A percentile compares a stretch with the other conserved stretches of the same genome.
Evolutionary conservation across 2,113 vertebrate genomes (phyloP).

Genomic region (Rallus limicola): DNA sequence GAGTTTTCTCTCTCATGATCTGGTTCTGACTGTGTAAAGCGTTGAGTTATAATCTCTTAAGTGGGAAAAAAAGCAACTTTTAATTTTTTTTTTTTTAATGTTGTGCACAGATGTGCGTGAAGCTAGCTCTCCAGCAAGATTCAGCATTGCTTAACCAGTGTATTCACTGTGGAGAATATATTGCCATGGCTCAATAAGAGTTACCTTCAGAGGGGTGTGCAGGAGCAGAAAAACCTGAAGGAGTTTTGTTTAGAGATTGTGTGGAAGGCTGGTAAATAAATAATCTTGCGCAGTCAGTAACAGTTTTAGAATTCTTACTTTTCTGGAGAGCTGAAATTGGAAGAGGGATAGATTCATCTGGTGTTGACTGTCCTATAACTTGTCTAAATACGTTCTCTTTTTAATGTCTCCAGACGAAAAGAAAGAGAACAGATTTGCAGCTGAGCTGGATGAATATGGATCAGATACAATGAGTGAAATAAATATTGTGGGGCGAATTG

Average conservation of each 20-base stretch:
- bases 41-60: not conserved
- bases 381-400: conserved; percentile 11
- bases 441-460: conserved; percentile 92
- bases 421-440: conserved; percentile 88
- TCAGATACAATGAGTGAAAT: conserved; percentile 96
- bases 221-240: not conserved
- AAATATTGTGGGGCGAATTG: conserved; percentile 89
- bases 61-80: not conserved
- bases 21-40: not conserved
- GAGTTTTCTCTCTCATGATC: not conserved
- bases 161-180: not conserved
- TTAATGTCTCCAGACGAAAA: conserved; percentile 84
- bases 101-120: not conserved
- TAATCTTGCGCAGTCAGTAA: not conserved
- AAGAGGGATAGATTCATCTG: not conserved
- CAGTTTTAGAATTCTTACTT: not conserved
- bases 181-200: not conserved
- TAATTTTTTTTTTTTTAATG: not conserved
- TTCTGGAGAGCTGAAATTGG: not conserved
- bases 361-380: not conserved
- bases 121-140: not conserved
- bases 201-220: not conserved
- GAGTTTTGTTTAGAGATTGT: not conserved
- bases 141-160: not conserved
- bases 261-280: not conserved